Conservation (phyloP, 2,797 vertebrate genomes). For the Chaetodon trifasciatus region DNA sequence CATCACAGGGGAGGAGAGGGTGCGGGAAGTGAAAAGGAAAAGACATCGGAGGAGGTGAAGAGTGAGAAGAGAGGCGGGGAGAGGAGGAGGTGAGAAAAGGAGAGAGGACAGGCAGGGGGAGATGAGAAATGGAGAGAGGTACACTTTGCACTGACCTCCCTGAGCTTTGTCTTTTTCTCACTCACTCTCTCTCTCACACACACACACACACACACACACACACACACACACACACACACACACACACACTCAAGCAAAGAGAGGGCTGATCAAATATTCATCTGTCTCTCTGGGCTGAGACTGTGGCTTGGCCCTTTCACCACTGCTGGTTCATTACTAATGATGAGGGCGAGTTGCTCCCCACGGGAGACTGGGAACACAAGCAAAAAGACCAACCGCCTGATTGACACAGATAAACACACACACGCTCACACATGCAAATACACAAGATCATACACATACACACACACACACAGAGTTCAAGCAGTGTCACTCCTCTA, state of each 20-base stretch:
- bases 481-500: constrained; percentile 1
- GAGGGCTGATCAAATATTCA: constrained; percentile 76
- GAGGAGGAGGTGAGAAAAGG: constrained; percentile 57
- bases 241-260: constrained; percentile 41
- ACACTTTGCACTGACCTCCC: constrained; percentile 42
- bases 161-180: constrained; percentile 27
- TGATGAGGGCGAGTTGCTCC: constrained; percentile 67
- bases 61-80: constrained; percentile 30
- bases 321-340: constrained; percentile 72
- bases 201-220: constrained; percentile 3
- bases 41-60: constrained; percentile 17
- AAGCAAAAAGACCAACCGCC: constrained; percentile 64
- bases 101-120: neutral
- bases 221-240: constrained; percentile 23
- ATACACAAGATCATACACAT: constrained; percentile 19
- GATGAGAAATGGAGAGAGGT: constrained; percentile 49
- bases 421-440: constrained; percentile 20
- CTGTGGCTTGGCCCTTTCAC: constrained; percentile 65
- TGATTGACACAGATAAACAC: constrained; percentile 63
- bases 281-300: constrained; percentile 66
- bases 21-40: constrained; percentile 28
- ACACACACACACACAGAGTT: neutral
- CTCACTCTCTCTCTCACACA: constrained; percentile 3
- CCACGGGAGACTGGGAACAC: constrained; percentile 43
- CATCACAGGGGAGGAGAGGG: constrained; percentile 19